phyloP scores from a whole-genome alignment of 2,797 vertebrate genomes.

The Melanotaenia maccullochi region DNA sequence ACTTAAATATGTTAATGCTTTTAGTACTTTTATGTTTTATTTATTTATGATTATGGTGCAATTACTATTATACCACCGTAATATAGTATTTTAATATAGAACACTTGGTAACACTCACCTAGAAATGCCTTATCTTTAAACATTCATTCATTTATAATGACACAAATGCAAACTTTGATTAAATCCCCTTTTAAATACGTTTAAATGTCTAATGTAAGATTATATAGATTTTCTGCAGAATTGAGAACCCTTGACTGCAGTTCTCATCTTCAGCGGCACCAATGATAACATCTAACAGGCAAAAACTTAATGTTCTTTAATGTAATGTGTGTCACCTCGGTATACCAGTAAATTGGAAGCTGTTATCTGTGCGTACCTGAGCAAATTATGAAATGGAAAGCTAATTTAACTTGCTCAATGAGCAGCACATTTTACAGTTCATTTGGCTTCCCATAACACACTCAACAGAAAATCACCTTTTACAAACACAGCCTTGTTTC shows the following conservation, averaged over 20 bases:
- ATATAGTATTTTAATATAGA: constrained; percentile 39
- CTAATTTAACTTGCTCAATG: constrained; percentile 63
- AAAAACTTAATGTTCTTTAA: constrained; percentile 38
- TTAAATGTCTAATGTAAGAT: constrained; percentile 46
- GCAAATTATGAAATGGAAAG: constrained; percentile 62
- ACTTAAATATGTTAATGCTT: constrained; percentile 31
- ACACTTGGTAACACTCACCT: constrained; percentile 27
- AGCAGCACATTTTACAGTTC: constrained; percentile 68
- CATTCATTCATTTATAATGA: constrained; percentile 62
- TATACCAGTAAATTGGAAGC: constrained; percentile 17
- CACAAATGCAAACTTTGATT: constrained; percentile 58
- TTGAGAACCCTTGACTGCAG: constrained; percentile 1
- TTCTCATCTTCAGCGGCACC: constrained; percentile 3
- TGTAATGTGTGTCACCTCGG: constrained; percentile 25
- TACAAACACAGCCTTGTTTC: constrained; percentile 51
- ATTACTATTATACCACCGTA: constrained; percentile 6
- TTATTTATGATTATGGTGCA: constrained; percentile 45
- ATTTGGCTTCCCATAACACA: constrained; percentile 62
- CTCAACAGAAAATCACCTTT: constrained; percentile 56
- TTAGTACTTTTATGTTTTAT: constrained; percentile 19
- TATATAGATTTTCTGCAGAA: constrained; percentile 26
- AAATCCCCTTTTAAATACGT: constrained; percentile 23
- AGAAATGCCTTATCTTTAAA: constrained; percentile 39
- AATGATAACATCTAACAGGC: constrained; percentile 26
- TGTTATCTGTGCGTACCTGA: constrained; percentile 58